Base-by-base conservation (phyloP, 2,888 invertebrate genomes). In the Iphiclides podalirius region DNA sequence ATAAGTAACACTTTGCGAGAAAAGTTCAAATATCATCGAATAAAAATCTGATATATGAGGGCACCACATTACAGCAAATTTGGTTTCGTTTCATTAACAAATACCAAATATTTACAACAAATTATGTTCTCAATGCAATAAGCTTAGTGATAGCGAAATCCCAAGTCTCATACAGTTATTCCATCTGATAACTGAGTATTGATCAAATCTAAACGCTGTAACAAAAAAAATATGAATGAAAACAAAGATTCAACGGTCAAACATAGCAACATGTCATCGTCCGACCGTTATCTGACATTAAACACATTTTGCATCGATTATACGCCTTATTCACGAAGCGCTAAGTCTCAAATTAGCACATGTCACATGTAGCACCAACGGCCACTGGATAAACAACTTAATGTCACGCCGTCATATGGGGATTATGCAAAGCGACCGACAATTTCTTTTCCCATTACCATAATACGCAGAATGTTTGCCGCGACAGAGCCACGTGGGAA, bases 401-500 rank as follows among this genome's bases (percentile, higher is more conserved):
- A 79, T 78, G 79, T 76, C 78, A 74, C 54, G 75, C 78, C 79
- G 72, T 31, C 31, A 31, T 69, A 70, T 63, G 65, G 67, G 64
- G 80, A 83, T 85, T 85, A 86, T 85, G 83, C 82, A 82, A 84
- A 86, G 82, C 72, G 73, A 71, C 67, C 53, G 66, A 69, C 72
- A 72, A 73, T 72, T 70, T 75, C 71, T 75, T 76, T 78, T 79
- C 75, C 70, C 75, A 82, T 80, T 79, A 78, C 70, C 79, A 77
- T 82, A 80, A 74, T 75, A 71, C 70, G 72, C 72, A 67, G 74
- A 73, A 75, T 71, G 75, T 74, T 69, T 55, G 74, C 64, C 66
- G 56, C 55, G 16, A 41, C 43, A 71, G 76, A 75, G 67, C 69
- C 69, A 75, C 79, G 80, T 83, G 84, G 75, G 84, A 85, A 83